Base-by-base conservation (phyloP, 92 coral and sea anemone genomes). In the Phenganax subtilis region DNA sequence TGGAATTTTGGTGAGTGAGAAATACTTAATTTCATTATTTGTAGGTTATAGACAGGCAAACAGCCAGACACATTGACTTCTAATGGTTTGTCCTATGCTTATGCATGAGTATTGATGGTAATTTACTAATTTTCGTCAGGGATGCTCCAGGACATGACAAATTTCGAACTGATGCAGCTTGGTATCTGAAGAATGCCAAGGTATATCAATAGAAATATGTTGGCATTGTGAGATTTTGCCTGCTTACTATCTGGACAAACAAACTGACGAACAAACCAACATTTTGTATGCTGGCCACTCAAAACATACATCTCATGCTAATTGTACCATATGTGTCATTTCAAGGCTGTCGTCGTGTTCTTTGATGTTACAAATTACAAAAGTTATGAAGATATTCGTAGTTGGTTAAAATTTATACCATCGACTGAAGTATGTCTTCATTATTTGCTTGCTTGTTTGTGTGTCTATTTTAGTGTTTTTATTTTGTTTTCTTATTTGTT, bases 61-160 rank as follows among this genome's bases (percentile, higher is more conserved):
- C 47, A 37, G 47, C 47, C 47, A 37, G 47, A 37, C 47, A 37
- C 47, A 37, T 37, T 37, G 47, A 37, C 47, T 37, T 37, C 47
- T 37, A 5, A 37, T 37, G 5, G 47, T 37, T 37, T 37, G 47
- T 37, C 3, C 3, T 37, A 5, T 5, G 5, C 47, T 37, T 37
- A 5, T 5, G 47, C 47, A 37, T 37, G 47, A 37, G 47, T 37
- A 5, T 37, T 37, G 2, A 37, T 37, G 2, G 47, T 37, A 37
- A 2, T 5, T 66, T 25, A 20, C 25, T 20, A 20, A 20, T 5
- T 66, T 25, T 29, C 3, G 51, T 55, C 57, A 93, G 97, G 96
- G 97, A 93, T 80, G 88, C 93, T 11, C 93, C 96, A 53, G 97
- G 97, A 29, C 61, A 28, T 3, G 91, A 85, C 16, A 81, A 82